Percentiles rank a stretch among this genome's conserved stretches.
Evolutionary conservation across 2,797 vertebrate species (phyloP).

Genomic region (Merluccius polli): DNA sequence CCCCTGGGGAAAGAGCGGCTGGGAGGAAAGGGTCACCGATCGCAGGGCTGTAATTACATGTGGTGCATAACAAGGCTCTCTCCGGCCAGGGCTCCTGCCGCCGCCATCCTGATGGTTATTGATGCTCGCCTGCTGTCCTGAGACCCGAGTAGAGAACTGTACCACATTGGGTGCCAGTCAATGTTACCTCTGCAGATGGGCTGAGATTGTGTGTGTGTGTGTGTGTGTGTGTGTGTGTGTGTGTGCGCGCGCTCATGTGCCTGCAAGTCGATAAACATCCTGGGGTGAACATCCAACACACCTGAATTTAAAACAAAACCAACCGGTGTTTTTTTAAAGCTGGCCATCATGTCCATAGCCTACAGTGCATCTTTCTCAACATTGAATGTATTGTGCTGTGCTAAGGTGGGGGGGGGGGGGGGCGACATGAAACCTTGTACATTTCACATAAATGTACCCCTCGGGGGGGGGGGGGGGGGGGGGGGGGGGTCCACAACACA

Average conservation of each 20-base stretch:
- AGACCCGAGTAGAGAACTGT: not conserved
- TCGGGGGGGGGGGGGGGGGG: too few species aligned
- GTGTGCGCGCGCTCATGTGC: conserved; percentile 2
- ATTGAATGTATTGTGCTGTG: not conserved
- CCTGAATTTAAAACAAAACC: not conserved
- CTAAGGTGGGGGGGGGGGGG: not conserved
- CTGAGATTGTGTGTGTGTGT: not conserved
- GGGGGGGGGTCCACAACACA: not conserved
- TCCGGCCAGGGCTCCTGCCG: not conserved
- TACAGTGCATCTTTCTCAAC: not conserved
- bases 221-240: conserved; percentile 6
- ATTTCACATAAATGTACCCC: not conserved
- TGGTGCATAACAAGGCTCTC: conserved; percentile 17
- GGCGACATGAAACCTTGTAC: not conserved
- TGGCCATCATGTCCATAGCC: not conserved
- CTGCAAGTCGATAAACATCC: not conserved
- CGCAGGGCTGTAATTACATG: conserved; percentile 28
- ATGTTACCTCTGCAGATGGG: not conserved
- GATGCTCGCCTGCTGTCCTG: not conserved
- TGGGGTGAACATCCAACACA: not conserved
- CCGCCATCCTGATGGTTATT: not conserved
- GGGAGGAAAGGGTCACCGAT: conserved; percentile 3
- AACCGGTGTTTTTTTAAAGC: too few species aligned
- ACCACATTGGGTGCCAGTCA: not conserved
- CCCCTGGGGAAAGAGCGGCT: not conserved